phyloP scores from a whole-genome alignment of 2,113 vertebrate species.

The Callionymus lyra region DNA sequence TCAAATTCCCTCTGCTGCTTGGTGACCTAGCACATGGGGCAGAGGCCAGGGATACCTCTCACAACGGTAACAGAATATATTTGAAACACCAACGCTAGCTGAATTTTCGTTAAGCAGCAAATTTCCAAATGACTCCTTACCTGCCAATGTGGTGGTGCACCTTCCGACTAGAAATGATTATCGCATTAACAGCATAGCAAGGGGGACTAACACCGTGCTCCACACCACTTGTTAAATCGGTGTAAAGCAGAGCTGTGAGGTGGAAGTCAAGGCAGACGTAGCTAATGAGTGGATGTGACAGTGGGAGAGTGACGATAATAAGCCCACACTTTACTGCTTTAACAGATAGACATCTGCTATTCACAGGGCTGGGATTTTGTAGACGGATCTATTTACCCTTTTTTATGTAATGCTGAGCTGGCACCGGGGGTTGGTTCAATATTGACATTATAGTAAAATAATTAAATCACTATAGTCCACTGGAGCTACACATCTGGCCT shows the following conservation, averaged over 20 bases:
- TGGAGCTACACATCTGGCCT: too few species aligned
- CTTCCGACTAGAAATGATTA: constrained; percentile 48
- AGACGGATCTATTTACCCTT: neutral
- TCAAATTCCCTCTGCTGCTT: too few species aligned
- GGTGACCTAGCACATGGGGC: constrained; percentile 27
- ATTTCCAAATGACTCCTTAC: constrained; percentile 27
- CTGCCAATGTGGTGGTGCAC: constrained; percentile 6
- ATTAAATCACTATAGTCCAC: too few species aligned
- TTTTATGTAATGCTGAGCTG: too few species aligned
- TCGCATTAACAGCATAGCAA: constrained; percentile 39
- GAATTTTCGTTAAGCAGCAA: constrained; percentile 30
- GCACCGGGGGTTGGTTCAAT: too few species aligned
- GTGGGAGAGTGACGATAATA: constrained; percentile 41
- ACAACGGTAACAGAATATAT: too few species aligned
- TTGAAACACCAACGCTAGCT: too few species aligned
- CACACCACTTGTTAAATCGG: constrained; percentile 47
- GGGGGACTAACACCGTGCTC: constrained; percentile 32
- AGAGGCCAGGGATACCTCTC: constrained; percentile 11
- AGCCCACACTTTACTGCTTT: constrained; percentile 29
- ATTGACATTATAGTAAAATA: too few species aligned
- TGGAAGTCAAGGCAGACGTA: constrained; percentile 40
- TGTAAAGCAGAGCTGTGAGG: constrained; percentile 38
- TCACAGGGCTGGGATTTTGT: constrained; percentile 16
- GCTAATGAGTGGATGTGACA: constrained; percentile 50
- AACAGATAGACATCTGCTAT: constrained; percentile 26